Conservation (phyloP, 2,113 vertebrate genomes). For the Excalfactoria chinensis region DNA sequence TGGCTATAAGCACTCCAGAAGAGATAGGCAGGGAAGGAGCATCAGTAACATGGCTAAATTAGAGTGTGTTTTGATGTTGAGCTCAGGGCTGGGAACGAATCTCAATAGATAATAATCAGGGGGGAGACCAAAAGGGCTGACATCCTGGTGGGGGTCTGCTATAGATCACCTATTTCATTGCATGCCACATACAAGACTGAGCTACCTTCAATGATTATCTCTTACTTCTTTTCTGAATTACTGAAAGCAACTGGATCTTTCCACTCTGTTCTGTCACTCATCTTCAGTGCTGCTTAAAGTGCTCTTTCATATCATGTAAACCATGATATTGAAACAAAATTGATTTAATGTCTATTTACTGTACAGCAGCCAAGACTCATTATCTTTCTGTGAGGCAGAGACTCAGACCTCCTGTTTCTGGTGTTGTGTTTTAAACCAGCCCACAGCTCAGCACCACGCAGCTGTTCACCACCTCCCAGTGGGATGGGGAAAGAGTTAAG, state of each 20-base stretch:
- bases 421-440: no score
- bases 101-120: no score
- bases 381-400: background rate
- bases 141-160: no score
- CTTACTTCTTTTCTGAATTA: background rate
- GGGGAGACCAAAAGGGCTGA: no score
- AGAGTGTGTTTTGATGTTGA: no score
- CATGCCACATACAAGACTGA: background rate
- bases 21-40: no score
- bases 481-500: no score
- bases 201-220: background rate
- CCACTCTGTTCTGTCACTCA: background rate
- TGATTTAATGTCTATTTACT: background rate
- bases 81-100: no score
- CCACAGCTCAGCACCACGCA: no score
- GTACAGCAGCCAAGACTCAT: background rate
- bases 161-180: background rate
- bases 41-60: no score
- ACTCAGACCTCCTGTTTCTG: background rate
- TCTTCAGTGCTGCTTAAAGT: background rate
- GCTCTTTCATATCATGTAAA: background rate
- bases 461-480: no score
- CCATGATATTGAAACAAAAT: background rate
- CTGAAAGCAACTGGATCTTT: background rate
- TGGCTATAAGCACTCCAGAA: no score